These are phyloP conservation scores for Pelobates cultripes DNA, from an alignment of 2,797 vertebrate genomes.

Conservation along the genomic window DNA sequence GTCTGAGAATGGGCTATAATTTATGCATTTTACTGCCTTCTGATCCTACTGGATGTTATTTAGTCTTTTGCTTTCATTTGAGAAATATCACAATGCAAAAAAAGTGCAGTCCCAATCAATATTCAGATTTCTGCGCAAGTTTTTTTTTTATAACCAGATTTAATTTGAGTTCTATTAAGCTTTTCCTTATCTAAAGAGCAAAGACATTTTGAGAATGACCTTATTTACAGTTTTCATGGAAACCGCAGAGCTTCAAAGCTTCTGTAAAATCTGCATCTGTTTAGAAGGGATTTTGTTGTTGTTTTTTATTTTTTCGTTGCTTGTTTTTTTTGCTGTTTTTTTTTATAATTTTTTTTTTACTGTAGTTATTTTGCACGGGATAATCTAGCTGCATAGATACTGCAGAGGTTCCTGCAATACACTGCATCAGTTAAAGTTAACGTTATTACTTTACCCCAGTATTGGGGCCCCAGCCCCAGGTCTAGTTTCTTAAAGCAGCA, in stretches of 20 bases:
- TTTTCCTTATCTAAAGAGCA: conserved; percentile 38
- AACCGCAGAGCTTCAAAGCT: conserved; percentile 49
- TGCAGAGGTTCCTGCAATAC: too few relatives aligned
- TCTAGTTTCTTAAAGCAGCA: too few relatives aligned
- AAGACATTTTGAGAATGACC: conserved; percentile 48
- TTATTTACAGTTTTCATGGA: conserved; percentile 59
- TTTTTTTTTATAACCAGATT: conserved; percentile 40
- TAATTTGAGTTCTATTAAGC: conserved; percentile 45
- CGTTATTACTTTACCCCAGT: too few relatives aligned
- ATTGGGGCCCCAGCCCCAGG: too few relatives aligned
- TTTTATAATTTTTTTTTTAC: too few relatives aligned
- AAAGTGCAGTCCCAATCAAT: conserved; percentile 14
- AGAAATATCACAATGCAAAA: neutral
- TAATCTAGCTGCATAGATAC: too few relatives aligned
- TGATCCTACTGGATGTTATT: neutral
- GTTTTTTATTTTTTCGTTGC: conserved; percentile 10
- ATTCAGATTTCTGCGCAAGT: conserved; percentile 47
- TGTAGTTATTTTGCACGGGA: too few relatives aligned
- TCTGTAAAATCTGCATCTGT: conserved; percentile 25
- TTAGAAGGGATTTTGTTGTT: conserved; percentile 48
- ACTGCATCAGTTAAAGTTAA: too few relatives aligned
- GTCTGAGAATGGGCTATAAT: too few relatives aligned
- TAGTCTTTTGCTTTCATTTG: neutral
- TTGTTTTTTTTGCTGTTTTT: too few relatives aligned
- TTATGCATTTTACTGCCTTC: too few relatives aligned